Evolutionary conservation across 2,888 invertebrate genomes (phyloP).

Genomic region (Atrina japonica): DNA sequence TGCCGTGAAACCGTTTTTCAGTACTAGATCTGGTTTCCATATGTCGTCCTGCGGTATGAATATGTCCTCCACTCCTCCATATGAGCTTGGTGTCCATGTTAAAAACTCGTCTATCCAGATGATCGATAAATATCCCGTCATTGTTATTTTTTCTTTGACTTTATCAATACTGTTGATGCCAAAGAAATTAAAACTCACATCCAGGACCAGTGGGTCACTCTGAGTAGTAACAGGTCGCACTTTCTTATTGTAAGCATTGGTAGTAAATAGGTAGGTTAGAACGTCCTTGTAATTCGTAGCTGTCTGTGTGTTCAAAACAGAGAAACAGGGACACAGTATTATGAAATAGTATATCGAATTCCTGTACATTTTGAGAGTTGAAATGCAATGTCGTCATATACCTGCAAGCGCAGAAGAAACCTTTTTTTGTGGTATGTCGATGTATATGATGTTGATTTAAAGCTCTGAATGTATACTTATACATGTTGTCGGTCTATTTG

Average conservation of each 20-base stretch:
- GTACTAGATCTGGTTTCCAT: constrained; percentile 59
- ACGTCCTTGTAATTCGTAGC: no score
- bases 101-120: constrained; percentile 40
- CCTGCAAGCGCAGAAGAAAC: no score
- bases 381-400: no score
- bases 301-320: no score
- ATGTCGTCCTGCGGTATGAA: constrained; percentile 30
- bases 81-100: constrained; percentile 30
- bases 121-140: constrained; percentile 27
- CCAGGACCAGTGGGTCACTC: constrained; percentile 10
- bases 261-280: no score
- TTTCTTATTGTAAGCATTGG: constrained; percentile 42
- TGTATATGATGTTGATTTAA: no score
- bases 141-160: constrained; percentile 39
- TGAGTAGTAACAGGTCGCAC: constrained; percentile 35
- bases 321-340: no score
- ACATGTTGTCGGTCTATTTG: no score
- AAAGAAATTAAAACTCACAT: constrained; percentile 26
- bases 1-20: constrained; percentile 52
- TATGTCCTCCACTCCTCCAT: constrained; percentile 16
- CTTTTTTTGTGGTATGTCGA: no score
- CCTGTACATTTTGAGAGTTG: no score
- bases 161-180: constrained; percentile 46
- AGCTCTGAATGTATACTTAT: no score
- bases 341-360: no score